A percentile compares a stretch with the other conserved stretches of the same genome.
These are phyloP conservation scores for Gouania willdenowi DNA, from an alignment of 2,797 vertebrate species.

Conservation along the genomic window DNA sequence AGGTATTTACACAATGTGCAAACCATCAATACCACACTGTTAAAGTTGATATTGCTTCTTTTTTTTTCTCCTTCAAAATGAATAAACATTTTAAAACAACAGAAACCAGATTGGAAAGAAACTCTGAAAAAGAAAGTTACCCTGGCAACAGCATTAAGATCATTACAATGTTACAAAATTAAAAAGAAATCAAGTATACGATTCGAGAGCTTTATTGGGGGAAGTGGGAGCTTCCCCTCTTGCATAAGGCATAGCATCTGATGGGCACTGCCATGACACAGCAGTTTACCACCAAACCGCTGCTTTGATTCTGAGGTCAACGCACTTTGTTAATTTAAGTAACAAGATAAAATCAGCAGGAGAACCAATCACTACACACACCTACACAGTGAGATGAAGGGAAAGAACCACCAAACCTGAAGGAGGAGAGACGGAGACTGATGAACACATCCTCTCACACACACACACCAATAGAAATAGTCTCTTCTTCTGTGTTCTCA, in stretches of 20 bases:
- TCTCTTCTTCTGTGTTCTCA: constrained; percentile 4
- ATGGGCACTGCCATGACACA: constrained; percentile 47
- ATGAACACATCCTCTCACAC: constrained; percentile 37
- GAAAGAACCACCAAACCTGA: constrained; percentile 54
- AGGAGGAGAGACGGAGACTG: constrained; percentile 36
- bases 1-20: constrained; percentile 80
- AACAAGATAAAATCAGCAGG: constrained; percentile 50
- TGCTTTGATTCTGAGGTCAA: constrained; percentile 65
- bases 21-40: constrained; percentile 63
- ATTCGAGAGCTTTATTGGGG: constrained; percentile 65
- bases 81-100: constrained; percentile 24
- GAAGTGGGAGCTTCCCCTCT: constrained; percentile 67
- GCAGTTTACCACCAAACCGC: constrained; percentile 44
- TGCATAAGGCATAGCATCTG: constrained; percentile 78
- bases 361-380: constrained; percentile 40
- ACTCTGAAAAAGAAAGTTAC: constrained; percentile 60
- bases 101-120: constrained; percentile 38
- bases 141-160: constrained; percentile 43
- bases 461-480: constrained; percentile 27
- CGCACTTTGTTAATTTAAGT: constrained; percentile 55
- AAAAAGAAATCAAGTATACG: constrained; percentile 73
- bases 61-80: neutral
- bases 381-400: constrained; percentile 50
- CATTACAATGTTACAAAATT: constrained; percentile 61
- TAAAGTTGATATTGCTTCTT: constrained; percentile 75